These are phyloP conservation scores for Philhelius pedissequus DNA, from an alignment of 2,888 invertebrate species.

Conservation along the genomic window DNA sequence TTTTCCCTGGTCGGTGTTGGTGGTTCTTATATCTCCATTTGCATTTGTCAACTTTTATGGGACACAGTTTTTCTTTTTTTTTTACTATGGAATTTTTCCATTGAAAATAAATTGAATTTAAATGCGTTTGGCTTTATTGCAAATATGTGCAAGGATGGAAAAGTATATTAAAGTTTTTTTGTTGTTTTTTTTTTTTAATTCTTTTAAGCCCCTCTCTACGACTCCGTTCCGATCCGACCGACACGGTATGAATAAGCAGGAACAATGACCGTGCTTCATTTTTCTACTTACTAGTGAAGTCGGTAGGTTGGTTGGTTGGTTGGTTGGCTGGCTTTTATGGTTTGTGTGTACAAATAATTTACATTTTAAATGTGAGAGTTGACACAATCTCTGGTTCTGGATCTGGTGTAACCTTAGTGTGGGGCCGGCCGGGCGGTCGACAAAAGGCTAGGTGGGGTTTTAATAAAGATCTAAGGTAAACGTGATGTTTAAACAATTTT, in stretches of 20 bases:
- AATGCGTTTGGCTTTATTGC: slow-evolving; percentile 43
- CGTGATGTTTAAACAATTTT: not conserved
- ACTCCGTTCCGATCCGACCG: too few species aligned
- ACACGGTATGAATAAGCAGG: too few species aligned
- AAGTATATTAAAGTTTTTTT: not conserved
- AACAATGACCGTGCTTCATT: slow-evolving; percentile 22
- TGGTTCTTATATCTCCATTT: slow-evolving; percentile 5
- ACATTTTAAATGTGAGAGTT: slow-evolving; percentile 52
- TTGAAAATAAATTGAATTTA: slow-evolving; percentile 60
- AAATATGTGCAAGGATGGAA: slow-evolving; percentile 21
- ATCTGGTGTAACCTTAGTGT: slow-evolving; percentile 15
- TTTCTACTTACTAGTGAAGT: not conserved
- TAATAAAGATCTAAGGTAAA: not conserved
- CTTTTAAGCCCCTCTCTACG: not conserved
- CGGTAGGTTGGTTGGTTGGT: not conserved
- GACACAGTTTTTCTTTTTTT: not conserved
- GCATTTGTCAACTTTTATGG: not conserved
- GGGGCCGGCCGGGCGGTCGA: not conserved
- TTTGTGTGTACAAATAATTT: slow-evolving; percentile 43
- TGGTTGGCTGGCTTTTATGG: slow-evolving; percentile 18
- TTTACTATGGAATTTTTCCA: not conserved
- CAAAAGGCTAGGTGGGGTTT: not conserved
- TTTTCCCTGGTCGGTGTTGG: not conserved
- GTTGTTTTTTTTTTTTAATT: not conserved
- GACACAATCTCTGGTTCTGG: slow-evolving; percentile 8